These are phyloP conservation scores for Stichopus horrens DNA, from an alignment of 53 echinoderm and acorn worm genomes.

Conservation along the genomic window DNA sequence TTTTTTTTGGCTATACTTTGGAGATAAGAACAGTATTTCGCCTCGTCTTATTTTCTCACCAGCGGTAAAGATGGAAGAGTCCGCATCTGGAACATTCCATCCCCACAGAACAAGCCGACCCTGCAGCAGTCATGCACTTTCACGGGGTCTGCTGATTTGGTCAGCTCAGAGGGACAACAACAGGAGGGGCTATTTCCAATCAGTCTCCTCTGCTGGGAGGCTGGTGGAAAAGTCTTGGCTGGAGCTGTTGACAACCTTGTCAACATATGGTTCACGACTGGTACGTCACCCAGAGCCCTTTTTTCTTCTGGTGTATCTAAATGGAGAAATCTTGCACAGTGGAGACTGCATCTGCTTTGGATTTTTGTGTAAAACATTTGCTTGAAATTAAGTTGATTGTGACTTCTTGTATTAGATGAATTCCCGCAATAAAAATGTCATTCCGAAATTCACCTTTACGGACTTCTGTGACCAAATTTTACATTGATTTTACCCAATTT, in stretches of 20 bases:
- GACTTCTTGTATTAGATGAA: no score
- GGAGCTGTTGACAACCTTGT: constrained; percentile 90
- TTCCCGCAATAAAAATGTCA: no score
- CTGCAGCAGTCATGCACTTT: constrained; percentile 95
- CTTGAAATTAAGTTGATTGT: no score
- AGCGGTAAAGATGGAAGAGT: constrained; percentile 93
- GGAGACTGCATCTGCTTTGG: no score
- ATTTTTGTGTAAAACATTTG: no score
- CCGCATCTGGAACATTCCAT: constrained; percentile 77
- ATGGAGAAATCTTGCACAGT: no score
- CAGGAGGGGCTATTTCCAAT: constrained; percentile 56
- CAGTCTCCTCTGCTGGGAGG: constrained; percentile 78
- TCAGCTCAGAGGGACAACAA: constrained; percentile 63
- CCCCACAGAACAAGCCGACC: constrained; percentile 67
- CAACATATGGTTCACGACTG: constrained; percentile 93
- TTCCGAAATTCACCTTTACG: no score
- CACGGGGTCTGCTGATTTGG: constrained; percentile 68
- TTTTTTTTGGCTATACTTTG: no score
- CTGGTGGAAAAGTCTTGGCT: constrained; percentile 83
- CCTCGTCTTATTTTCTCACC: not conserved
- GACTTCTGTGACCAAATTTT: no score
- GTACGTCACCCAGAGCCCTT: constrained; percentile 36
- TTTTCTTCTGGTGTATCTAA: no score
- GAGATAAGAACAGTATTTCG: no score
- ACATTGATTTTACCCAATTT: no score